Evolutionary conservation across 1,140 invertebrate genomes (phyloP).

Genomic region (Uloborus diversus): DNA sequence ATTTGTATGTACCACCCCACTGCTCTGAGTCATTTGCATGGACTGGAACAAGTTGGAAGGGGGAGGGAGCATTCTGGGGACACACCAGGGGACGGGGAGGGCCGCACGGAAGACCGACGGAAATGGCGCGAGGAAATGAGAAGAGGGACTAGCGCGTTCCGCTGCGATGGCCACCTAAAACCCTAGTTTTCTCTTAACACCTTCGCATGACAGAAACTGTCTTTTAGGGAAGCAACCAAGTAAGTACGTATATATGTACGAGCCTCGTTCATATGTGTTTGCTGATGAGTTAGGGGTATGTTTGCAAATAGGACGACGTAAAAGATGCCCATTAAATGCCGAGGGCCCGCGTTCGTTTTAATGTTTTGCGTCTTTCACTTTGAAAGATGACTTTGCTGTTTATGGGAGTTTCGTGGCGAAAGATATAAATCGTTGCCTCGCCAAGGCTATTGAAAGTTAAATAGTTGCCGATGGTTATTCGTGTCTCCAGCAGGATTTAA

Average conservation of each 20-base stretch:
- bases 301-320: conserved; percentile 31
- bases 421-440: conserved; percentile 29
- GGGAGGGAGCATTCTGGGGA: neutral
- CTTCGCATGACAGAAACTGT: neutral
- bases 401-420: conserved; percentile 41
- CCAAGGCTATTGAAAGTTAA: conserved; percentile 35
- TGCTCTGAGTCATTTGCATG: conserved; percentile 43
- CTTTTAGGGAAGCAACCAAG: conserved; percentile 11
- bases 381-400: conserved; percentile 49
- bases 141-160: conserved; percentile 34
- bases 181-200: conserved; percentile 32
- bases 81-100: neutral
- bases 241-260: conserved; percentile 6
- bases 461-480: conserved; percentile 36
- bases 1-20: conserved; percentile 26
- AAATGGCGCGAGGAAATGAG: conserved; percentile 54
- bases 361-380: conserved; percentile 36
- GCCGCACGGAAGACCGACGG: conserved; percentile 5
- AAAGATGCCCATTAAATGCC: conserved; percentile 39
- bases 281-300: conserved; percentile 40
- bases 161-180: conserved; percentile 42
- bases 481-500: conserved; percentile 9
- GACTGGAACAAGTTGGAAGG: neutral
- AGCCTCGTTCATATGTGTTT: conserved; percentile 13
- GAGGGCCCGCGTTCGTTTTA: conserved; percentile 40